phyloP scores from a whole-genome alignment of 1,140 invertebrate genomes.

The Agrilus planipennis region DNA sequence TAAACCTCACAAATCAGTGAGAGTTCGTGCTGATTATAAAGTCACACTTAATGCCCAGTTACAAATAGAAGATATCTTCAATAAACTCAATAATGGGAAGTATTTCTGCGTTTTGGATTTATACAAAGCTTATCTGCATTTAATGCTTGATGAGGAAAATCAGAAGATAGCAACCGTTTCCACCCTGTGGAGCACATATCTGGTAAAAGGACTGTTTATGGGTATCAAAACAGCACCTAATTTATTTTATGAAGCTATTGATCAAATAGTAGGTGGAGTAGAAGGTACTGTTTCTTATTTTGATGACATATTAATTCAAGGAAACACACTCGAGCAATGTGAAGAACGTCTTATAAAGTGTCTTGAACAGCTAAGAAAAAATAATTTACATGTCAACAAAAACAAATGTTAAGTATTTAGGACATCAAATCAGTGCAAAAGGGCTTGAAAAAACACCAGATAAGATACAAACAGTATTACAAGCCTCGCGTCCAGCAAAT shows the following conservation, averaged over 20 bases:
- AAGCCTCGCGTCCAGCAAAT: too few species aligned
- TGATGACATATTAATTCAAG: constrained; percentile 15
- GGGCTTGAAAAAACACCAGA: too few species aligned
- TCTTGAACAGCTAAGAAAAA: constrained; percentile 9
- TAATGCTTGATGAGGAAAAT: constrained; percentile 16
- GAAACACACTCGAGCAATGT: constrained; percentile 10
- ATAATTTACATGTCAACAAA: constrained; percentile 3
- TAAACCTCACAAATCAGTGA: constrained; percentile 29
- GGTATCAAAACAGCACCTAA: constrained; percentile 35
- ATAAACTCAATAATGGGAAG: constrained; percentile 11
- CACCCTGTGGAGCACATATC: constrained; percentile 18
- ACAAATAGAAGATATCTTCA: constrained; percentile 19
- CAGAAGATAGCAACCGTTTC: constrained; percentile 10
- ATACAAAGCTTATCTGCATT: constrained; percentile 22
- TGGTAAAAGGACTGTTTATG: constrained; percentile 34
- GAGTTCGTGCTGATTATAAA: constrained; percentile 33
- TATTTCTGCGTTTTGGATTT: constrained; percentile 21
- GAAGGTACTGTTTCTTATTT: constrained; percentile 10
- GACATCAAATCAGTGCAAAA: too few species aligned
- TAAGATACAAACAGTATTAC: too few species aligned
- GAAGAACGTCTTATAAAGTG: constrained; percentile 4
- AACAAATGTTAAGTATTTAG: too few species aligned
- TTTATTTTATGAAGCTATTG: constrained; percentile 40
- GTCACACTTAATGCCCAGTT: constrained; percentile 15
- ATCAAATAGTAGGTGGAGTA: constrained; percentile 17